Conservation (phyloP, 2,888 invertebrate genomes). For the Mesopsocus fuscifrons region DNA sequence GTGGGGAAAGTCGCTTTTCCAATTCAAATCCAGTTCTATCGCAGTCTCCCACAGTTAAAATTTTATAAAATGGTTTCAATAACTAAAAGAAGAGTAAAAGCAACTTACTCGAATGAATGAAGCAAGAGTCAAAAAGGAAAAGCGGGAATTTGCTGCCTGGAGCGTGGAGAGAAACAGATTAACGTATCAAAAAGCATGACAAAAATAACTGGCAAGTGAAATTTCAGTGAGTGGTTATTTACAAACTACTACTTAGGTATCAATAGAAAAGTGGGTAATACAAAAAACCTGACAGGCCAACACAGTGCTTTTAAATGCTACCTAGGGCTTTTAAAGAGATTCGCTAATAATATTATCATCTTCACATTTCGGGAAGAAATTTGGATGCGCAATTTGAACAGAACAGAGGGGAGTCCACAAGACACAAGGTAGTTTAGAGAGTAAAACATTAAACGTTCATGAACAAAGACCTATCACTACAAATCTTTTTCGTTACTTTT, state of each 20-base stretch:
- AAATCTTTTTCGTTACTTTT: slow-evolving; percentile 6
- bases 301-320: not conserved
- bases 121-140: no score
- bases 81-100: no score
- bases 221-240: not conserved
- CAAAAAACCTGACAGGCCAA: slow-evolving; percentile 4
- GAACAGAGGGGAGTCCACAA: not conserved
- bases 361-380: slow-evolving; percentile 5
- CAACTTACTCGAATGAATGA: no score
- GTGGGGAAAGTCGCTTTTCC: no score
- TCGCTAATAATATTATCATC: slow-evolving; percentile 5
- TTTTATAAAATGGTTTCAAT: no score
- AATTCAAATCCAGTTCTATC: no score
- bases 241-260: not conserved
- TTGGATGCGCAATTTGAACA: slow-evolving; percentile 8
- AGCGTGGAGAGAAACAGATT: no score
- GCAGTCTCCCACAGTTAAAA: no score
- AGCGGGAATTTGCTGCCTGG: no score
- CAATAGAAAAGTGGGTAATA: not conserved
- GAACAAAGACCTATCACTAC: slow-evolving; percentile 7
- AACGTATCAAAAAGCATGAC: not conserved
- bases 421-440: no score
- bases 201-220: not conserved
- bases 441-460: not conserved
- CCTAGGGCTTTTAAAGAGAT: slow-evolving; percentile 3